A percentile compares a stretch with the other conserved stretches of the same genome.
Conservation (phyloP, 2,113 vertebrate species). For the Corythaixoides concolor region DNA sequence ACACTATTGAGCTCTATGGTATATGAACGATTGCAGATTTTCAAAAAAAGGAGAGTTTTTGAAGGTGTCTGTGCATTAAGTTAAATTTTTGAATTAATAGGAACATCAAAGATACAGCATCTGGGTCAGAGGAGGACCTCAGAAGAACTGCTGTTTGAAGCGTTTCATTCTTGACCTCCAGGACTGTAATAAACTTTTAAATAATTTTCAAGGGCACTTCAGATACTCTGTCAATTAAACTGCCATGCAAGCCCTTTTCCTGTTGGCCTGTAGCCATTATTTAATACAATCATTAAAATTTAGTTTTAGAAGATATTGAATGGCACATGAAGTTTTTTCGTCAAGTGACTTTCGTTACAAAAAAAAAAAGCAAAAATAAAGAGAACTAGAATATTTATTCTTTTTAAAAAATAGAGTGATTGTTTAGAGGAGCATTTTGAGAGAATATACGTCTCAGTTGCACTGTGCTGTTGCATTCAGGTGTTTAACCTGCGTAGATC, state of each 20-base stretch:
- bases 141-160: slow-evolving; percentile 48
- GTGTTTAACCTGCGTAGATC: not conserved
- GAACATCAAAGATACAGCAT: slow-evolving; percentile 49
- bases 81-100: slow-evolving; percentile 51
- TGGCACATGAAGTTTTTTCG: not conserved
- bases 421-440: not conserved
- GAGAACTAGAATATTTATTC: not conserved
- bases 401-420: not conserved
- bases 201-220: slow-evolving; percentile 65
- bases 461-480: not conserved
- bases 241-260: slow-evolving; percentile 43
- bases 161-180: slow-evolving; percentile 65
- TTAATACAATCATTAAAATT: slow-evolving; percentile 52
- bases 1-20: not conserved
- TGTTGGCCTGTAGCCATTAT: slow-evolving; percentile 49
- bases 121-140: slow-evolving; percentile 49
- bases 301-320: not conserved
- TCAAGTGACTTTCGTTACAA: not conserved
- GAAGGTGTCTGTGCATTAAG: slow-evolving; percentile 43
- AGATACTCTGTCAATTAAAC: slow-evolving; percentile 61
- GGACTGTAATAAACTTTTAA: slow-evolving; percentile 59
- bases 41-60: slow-evolving; percentile 35
- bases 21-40: not conserved
- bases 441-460: not conserved
- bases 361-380: not conserved